Percentiles rank a stretch among this genome's conserved stretches.
phyloP scores from a whole-genome alignment of 53 echinoderm and acorn worm species.

The Luidia sarsii region DNA sequence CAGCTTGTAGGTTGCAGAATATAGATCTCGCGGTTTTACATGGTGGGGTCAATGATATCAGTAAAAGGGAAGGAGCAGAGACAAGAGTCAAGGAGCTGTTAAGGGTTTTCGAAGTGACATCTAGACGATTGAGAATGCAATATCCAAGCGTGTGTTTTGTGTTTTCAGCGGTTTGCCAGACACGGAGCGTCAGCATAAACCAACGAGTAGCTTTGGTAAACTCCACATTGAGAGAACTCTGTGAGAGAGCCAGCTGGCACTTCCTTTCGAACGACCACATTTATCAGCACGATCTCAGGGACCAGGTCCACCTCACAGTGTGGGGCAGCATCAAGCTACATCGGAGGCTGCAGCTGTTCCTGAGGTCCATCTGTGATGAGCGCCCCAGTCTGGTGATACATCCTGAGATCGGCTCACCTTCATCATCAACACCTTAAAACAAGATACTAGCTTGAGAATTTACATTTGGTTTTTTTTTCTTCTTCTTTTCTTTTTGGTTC shows the following conservation, averaged over 20 bases:
- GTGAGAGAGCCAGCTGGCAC: not conserved
- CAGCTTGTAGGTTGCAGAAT: not conserved
- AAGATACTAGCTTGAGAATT: not conserved
- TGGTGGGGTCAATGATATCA: constrained; percentile 18
- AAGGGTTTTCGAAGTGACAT: not conserved
- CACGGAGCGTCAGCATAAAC: not conserved
- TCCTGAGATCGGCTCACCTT: not conserved
- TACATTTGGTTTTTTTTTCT: too few relatives aligned
- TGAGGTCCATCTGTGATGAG: constrained; percentile 7
- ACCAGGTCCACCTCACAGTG: constrained; percentile 28
- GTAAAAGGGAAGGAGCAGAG: not conserved
- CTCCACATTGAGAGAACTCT: not conserved
- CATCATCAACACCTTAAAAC: not conserved
- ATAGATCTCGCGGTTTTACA: not conserved
- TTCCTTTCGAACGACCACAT: constrained; percentile 24
- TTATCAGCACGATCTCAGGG: constrained; percentile 19
- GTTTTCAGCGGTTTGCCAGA: constrained; percentile 19
- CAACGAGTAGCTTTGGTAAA: not conserved
- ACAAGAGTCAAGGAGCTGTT: not conserved
- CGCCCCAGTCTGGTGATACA: constrained; percentile 5
- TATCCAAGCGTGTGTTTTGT: not conserved
- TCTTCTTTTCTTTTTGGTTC: too few relatives aligned
- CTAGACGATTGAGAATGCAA: constrained; percentile 1
- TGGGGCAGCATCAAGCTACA: constrained; percentile 30
- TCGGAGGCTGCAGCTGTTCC: constrained; percentile 6